A percentile compares a stretch with the other conserved stretches of the same genome.
Evolutionary conservation across 2,888 invertebrate genomes (phyloP).

Genomic region (Lingula anatina): DNA sequence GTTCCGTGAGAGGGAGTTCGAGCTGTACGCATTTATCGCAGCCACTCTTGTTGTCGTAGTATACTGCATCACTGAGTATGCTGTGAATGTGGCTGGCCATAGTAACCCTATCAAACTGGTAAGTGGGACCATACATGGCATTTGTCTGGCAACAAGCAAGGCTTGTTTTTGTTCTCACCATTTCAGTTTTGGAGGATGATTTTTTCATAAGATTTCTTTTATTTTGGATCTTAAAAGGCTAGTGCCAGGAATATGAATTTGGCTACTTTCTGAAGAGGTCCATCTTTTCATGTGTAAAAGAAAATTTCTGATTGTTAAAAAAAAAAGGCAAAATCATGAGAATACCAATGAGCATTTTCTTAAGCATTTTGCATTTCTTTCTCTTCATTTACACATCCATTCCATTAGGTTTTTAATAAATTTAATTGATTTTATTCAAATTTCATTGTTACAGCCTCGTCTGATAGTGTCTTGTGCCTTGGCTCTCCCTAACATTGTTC

Average conservation of each 20-base stretch:
- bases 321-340: too few relatives aligned
- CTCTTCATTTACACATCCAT: too few relatives aligned
- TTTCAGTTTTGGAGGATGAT: too few relatives aligned
- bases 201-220: too few relatives aligned
- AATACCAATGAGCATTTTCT: background rate
- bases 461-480: slow-evolving; percentile 27
- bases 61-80: slow-evolving; percentile 40
- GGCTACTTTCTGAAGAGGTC: too few relatives aligned
- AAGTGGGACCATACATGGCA: slow-evolving; percentile 2
- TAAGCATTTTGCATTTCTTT: background rate
- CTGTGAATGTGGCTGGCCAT: slow-evolving; percentile 18
- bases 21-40: slow-evolving; percentile 38
- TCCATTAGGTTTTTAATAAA: too few relatives aligned
- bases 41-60: slow-evolving; percentile 34
- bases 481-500: slow-evolving; percentile 31
- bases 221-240: too few relatives aligned
- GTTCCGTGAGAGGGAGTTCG: slow-evolving; percentile 35
- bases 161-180: background rate
- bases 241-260: too few relatives aligned
- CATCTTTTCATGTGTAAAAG: too few relatives aligned
- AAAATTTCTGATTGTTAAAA: too few relatives aligned
- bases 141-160: background rate
- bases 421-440: too few relatives aligned
- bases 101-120: slow-evolving; percentile 38
- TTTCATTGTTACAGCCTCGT: slow-evolving; percentile 17